These are phyloP conservation scores for Theristus sp. DNA, from an alignment of 2,888 invertebrate species.

Conservation along the genomic window DNA sequence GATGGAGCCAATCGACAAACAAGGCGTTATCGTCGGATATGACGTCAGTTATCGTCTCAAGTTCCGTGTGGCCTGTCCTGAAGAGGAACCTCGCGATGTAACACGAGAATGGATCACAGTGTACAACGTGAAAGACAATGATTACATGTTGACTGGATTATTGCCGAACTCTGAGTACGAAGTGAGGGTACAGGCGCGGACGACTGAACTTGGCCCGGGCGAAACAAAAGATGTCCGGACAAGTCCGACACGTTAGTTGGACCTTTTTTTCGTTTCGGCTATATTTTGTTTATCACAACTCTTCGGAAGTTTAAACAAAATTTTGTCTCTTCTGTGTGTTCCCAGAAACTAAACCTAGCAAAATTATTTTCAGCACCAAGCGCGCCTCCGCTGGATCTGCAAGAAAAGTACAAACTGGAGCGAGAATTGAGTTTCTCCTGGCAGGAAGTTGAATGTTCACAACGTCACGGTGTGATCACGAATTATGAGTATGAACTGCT, in stretches of 20 bases:
- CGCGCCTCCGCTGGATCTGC: slow-evolving; percentile 26
- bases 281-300: too few relatives aligned
- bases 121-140: slow-evolving; percentile 28
- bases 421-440: slow-evolving; percentile 16
- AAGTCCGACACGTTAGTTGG: slow-evolving; percentile 2
- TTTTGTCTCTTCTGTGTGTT: not conserved
- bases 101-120: slow-evolving; percentile 26
- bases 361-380: slow-evolving; percentile 18
- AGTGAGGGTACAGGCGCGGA: slow-evolving; percentile 21
- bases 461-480: slow-evolving; percentile 26
- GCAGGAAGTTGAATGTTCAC: slow-evolving; percentile 27
- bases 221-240: not conserved
- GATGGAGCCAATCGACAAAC: slow-evolving; percentile 21
- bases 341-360: not conserved
- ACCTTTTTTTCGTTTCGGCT: not conserved
- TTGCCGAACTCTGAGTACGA: slow-evolving; percentile 28
- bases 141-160: slow-evolving; percentile 26
- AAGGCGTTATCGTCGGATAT: slow-evolving; percentile 27
- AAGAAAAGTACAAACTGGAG: slow-evolving; percentile 24
- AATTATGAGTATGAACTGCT: slow-evolving; percentile 29
- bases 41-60: slow-evolving; percentile 28
- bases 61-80: slow-evolving; percentile 27
- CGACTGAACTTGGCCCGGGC: slow-evolving; percentile 7
- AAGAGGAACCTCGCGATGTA: slow-evolving; percentile 27
- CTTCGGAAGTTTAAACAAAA: too few relatives aligned